A percentile compares a stretch with the other conserved stretches of the same genome.
Conservation (phyloP, 2,888 invertebrate species). For the Scaeva pyrastri region DNA sequence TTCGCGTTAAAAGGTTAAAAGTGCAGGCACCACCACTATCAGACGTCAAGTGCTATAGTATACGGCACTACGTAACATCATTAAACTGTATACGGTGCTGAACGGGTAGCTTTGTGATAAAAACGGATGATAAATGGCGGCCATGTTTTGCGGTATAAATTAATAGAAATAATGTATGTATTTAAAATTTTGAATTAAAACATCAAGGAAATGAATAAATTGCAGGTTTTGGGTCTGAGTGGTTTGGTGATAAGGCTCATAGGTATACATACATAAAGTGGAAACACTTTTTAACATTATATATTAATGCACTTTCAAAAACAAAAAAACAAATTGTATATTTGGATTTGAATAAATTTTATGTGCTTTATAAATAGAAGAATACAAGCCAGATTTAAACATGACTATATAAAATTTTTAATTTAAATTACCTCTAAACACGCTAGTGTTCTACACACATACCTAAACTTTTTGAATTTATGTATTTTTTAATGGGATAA, state of each 20-base stretch:
- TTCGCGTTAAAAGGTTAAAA: slow-evolving; percentile 47
- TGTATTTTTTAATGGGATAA: too few relatives aligned
- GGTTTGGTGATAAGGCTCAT: background rate
- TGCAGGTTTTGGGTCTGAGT: background rate
- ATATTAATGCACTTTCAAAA: too few relatives aligned
- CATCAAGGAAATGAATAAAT: background rate
- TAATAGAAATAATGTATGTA: background rate
- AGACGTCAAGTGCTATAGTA: background rate
- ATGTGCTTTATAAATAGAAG: too few relatives aligned
- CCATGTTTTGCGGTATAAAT: background rate
- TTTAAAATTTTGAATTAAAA: slow-evolving; percentile 4
- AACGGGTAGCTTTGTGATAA: background rate
- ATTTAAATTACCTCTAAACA: too few relatives aligned
- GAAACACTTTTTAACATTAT: too few relatives aligned
- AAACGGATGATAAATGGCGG: background rate
- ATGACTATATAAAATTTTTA: too few relatives aligned
- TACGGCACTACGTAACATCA: background rate
- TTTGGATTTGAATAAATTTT: too few relatives aligned
- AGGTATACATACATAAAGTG: background rate
- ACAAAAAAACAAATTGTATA: too few relatives aligned
- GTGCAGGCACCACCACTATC: background rate
- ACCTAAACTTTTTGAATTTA: too few relatives aligned
- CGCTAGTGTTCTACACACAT: too few relatives aligned
- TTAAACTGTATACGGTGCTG: background rate
- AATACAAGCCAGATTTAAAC: too few relatives aligned